Conservation (phyloP, 2,888 invertebrate genomes). For the Caenorhabditis virilis region DNA sequence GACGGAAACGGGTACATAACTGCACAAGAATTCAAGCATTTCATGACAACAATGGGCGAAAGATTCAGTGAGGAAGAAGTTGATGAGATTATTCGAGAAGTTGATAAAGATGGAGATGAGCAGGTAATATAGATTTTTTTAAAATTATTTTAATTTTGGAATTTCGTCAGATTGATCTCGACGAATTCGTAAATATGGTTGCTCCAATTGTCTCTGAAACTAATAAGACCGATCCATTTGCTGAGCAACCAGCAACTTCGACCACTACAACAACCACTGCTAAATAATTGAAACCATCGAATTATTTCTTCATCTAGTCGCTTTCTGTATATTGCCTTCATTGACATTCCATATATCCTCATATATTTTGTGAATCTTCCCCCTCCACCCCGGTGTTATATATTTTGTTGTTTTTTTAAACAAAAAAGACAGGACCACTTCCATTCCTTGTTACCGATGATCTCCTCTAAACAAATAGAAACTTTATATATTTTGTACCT, state of each 20-base stretch:
- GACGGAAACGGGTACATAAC: slow-evolving; percentile 69
- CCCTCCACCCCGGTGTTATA: not conserved
- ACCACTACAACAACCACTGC: slow-evolving; percentile 18
- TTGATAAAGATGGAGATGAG: slow-evolving; percentile 68
- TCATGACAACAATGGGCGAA: slow-evolving; percentile 67
- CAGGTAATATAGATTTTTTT: slow-evolving; percentile 45
- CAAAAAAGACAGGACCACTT: too few species aligned
- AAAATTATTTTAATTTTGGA: not conserved
- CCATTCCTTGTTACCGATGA: too few species aligned
- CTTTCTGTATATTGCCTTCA: too few species aligned
- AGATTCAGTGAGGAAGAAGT: slow-evolving; percentile 68
- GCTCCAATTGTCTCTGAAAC: slow-evolving; percentile 68
- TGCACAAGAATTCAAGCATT: slow-evolving; percentile 69
- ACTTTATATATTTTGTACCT: too few species aligned
- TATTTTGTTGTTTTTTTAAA: too few species aligned
- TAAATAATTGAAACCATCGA: slow-evolving; percentile 11
- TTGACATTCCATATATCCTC: too few species aligned
- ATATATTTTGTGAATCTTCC: not conserved
- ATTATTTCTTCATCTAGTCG: not conserved
- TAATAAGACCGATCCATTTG: slow-evolving; percentile 65
- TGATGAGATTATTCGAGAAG: slow-evolving; percentile 68
- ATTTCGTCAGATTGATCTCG: slow-evolving; percentile 65
- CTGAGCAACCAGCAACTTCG: slow-evolving; percentile 50
- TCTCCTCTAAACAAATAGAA: too few species aligned
- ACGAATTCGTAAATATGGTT: slow-evolving; percentile 68